phyloP scores from a whole-genome alignment of 2,113 vertebrate species.

The Petrocephalus microphthalmus region DNA sequence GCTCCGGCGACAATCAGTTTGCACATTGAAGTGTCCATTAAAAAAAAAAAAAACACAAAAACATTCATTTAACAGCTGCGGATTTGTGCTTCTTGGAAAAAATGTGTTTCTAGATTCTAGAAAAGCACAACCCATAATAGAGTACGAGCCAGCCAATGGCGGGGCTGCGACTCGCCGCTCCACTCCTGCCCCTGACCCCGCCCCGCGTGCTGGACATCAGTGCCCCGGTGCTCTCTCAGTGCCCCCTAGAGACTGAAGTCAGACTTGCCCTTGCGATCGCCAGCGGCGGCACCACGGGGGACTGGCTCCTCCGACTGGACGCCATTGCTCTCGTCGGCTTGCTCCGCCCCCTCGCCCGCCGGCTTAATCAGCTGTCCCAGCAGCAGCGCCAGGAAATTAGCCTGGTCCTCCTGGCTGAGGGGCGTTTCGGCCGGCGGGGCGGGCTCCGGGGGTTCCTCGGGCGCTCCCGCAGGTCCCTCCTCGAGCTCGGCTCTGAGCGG shows the following conservation, averaged over 20 bases:
- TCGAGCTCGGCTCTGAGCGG: conserved; percentile 44
- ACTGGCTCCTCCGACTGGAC: conserved; percentile 74
- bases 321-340: conserved; percentile 83
- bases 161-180: conserved; percentile 26
- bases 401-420: conserved; percentile 79
- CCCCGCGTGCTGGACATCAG: conserved; percentile 25
- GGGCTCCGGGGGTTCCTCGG: conserved; percentile 63
- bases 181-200: conserved; percentile 22
- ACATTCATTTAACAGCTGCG: background rate
- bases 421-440: conserved; percentile 49
- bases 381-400: conserved; percentile 85
- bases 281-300: conserved; percentile 49
- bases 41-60: background rate
- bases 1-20: background rate
- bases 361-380: conserved; percentile 91
- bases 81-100: conserved; percentile 3
- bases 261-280: conserved; percentile 72
- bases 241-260: conserved; percentile 62
- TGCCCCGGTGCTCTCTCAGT: conserved; percentile 25
- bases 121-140: background rate
- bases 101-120: background rate
- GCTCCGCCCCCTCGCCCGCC: conserved; percentile 66
- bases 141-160: background rate
- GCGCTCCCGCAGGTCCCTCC: conserved; percentile 47
- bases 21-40: background rate